Evolutionary conservation across 2,113 vertebrate genomes (phyloP), one percentile per base, ranked within the genome.

Genomic region (Ibidorhyncha struthersii): DNA sequence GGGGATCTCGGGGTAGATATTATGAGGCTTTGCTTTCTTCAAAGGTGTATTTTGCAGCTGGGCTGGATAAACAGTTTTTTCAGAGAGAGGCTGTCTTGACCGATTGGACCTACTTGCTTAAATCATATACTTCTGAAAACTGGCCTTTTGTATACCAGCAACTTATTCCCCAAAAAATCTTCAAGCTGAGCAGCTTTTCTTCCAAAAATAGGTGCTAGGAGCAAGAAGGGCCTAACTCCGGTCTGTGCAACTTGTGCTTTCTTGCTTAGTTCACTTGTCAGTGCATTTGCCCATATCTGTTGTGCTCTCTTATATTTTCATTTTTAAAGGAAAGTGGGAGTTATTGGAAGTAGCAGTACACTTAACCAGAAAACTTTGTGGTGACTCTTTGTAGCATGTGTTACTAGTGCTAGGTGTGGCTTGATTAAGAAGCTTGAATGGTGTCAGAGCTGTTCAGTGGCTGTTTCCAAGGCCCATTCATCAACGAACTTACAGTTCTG

Each of bases 1-100:
- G 99, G 20, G 99, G 99, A 45, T 99, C 99, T 12, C 97, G 99
- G 98, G 99, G 99, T 99, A 85, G 45, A 94, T 92, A 9, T 23
- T 55, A 4, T 0, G 0, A 1, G 5, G 12, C 34, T 30, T 80
- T 22, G 4, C 52, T 59, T 85, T 55, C 61, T 12, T 61, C 55
- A n/a, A 14, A 66, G n/a, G 11, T 30, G 70, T 49, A 4, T 74
- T 83, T 79, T 74, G 43, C 50, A 49, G 27, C 32, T 49, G 12
- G 9, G 4, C 10, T 67, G 16, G 8, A 29, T 55, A 49, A 55
- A 6, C 41, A n/a, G 14, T 11, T 67, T 19, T 74, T 69, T 67
- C 15, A 53, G 63, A 40, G 67, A n/a, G 41, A 22, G 49, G 6
- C 5, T 66, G 17, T 56, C 62, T 69, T 78, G 66, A 26, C 53